Base-by-base conservation (phyloP, 1,140 invertebrate genomes). In the Ditylenchus dipsaci region DNA sequence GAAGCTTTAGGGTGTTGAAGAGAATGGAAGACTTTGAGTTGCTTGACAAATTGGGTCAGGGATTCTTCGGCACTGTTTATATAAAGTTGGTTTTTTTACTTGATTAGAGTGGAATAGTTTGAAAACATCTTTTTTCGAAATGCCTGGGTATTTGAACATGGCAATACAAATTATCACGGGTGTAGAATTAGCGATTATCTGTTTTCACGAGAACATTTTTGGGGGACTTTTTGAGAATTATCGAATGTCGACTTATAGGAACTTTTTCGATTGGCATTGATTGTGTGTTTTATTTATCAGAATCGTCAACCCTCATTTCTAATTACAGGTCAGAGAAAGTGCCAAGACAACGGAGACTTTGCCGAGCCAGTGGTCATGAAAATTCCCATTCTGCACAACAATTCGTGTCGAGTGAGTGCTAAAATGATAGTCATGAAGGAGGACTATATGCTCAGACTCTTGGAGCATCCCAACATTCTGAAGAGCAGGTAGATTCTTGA, bases 21-120 rank as follows among this genome's bases (percentile, higher is more conserved):
- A 27, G 58, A 21, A 67, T 73, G 26, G 74, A 70, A 9, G 76
- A 75, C 30, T 75, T 75, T 67, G 75, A 75, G 45, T 49, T 75
- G 23, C 53, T 78, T 8, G 70, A 75, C 47, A 64, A 56, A 47
- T 47, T 76, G 21, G 75, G 76, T 13, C 27, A 69, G 45, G 75
- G 75, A 23, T 76, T 76, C 38, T 76, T 76, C 33, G 75, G 75
- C 27, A 59, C 59, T 17, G 75, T 79, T 33, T 80, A 73, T n/a
- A n/a, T 29, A 73, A 76, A 73, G 71, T 73, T 58, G 7, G 63
- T 30, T 65, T 58, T 43, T 72, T 0, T 21, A 9, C 21, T 38
- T 47, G n/a, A n/a, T n/a, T n/a, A n/a, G n/a, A 21, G 1, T 47
- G 26, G 29, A 57, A 57, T 23, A 27, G 53, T 7, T 27, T 57